A percentile compares a stretch with the other conserved stretches of the same genome.
phyloP scores from a whole-genome alignment of 2,888 invertebrate species.

The Dione juno region DNA sequence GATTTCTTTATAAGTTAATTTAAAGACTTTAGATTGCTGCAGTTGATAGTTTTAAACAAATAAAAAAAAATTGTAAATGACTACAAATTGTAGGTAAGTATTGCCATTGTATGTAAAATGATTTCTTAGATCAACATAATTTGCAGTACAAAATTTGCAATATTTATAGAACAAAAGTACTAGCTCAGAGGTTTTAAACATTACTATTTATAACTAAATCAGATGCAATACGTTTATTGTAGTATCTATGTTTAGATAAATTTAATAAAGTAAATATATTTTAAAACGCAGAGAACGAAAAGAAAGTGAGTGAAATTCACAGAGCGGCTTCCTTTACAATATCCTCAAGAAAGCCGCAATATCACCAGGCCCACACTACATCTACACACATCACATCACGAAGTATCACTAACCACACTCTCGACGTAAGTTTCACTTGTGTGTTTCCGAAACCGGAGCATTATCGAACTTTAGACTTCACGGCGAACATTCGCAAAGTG shows the following conservation, averaged over 20 bases:
- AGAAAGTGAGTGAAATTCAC: not conserved
- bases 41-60: not conserved
- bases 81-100: no score
- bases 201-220: no score
- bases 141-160: no score
- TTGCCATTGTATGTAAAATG: no score
- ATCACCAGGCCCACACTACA: constrained; percentile 27
- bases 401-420: constrained; percentile 40
- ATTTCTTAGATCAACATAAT: no score
- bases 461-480: constrained; percentile 43
- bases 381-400: constrained; percentile 45
- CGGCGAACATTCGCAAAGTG: constrained; percentile 44
- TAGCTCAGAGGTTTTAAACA: no score
- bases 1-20: not conserved
- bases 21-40: not conserved
- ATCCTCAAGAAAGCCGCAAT: constrained; percentile 10
- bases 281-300: not conserved
- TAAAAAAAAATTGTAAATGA: no score
- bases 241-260: no score
- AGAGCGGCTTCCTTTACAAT: not conserved
- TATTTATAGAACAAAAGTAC: not conserved
- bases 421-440: constrained; percentile 40
- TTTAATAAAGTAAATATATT: no score
- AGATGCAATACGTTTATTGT: no score
- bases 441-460: constrained; percentile 40